Conservation (phyloP, 2,797 vertebrate genomes). For the Argyrosomus regius region DNA sequence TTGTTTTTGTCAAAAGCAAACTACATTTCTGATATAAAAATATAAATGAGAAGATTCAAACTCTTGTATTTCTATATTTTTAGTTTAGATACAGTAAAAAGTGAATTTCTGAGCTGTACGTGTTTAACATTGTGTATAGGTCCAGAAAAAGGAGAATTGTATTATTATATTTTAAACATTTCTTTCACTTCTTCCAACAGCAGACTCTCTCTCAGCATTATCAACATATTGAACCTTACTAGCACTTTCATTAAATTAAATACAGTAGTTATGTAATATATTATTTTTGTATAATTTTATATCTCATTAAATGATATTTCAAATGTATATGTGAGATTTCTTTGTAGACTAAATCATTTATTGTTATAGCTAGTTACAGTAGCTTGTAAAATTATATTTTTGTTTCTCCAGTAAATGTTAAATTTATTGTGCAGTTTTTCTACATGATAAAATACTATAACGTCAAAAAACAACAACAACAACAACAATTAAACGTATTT, state of each 20-base stretch:
- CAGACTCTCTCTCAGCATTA: background rate
- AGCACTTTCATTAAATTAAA: background rate
- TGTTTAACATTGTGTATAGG: background rate
- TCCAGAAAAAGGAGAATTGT: background rate
- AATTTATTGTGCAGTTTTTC: background rate
- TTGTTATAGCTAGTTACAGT: background rate
- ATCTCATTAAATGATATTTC: background rate
- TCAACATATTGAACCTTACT: background rate
- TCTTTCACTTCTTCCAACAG: background rate
- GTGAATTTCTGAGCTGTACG: background rate
- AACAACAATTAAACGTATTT: background rate
- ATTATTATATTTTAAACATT: constrained; percentile 9
- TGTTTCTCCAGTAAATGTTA: background rate
- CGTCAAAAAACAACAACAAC: too few species aligned
- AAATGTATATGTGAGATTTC: constrained; percentile 1
- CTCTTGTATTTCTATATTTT: background rate
- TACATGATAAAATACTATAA: background rate
- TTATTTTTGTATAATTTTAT: background rate
- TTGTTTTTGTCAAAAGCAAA: background rate
- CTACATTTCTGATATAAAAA: background rate
- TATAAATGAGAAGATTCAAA: background rate
- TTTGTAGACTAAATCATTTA: background rate
- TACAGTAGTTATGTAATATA: background rate
- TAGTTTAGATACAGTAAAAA: background rate
- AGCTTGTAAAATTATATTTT: constrained; percentile 1